Evolutionary conservation across 1,140 invertebrate species (phyloP), one percentile per base, ranked within the genome.

Genomic region (Drosophila obscura): DNA sequence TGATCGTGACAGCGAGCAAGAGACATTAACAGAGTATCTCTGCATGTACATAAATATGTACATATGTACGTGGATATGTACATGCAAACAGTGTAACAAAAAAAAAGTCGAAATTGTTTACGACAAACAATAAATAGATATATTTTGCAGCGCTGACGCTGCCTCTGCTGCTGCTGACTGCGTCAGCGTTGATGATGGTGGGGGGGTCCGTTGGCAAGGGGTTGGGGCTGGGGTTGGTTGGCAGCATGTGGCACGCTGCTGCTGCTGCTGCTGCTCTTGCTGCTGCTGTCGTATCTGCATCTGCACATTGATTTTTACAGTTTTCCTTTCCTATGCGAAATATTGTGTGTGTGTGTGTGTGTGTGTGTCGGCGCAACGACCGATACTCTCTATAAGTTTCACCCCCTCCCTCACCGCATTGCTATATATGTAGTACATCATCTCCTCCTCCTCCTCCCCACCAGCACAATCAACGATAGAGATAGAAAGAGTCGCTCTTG

Each of bases 41-140:
- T 28, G 11, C 19, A 43, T 2, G 4, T 41, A 44, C 24, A 22
- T 9, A 24, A 1, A 4, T 26, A 24, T 9, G 4, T 8, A 56
- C n/a, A 28, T 15, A 5, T 19, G 7, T 55, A 5, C 0, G 19
- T 19, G 1, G 1, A 44, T 16, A 5, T 39, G 16, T 0, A 19
- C 19, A 28, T 57, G 35, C 22, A 5, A 53, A 13, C n/a, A 24
- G 39, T 56, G 15, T 26, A 24, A 28, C 0, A 24, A 24, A 45
- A 45, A 24, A 45, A 45, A 16, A 39, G 28, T 65, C 31, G 44
- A 61, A 80, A 63, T 80, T 80, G 77, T 80, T 80, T 80, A 80
- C 77, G 48, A 61, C 60, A 79, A 80, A 75, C 61, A 80, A 64
- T 65, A 69, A 73, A 77, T 69, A 73, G 56, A 57, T 69, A 61